These are phyloP conservation scores for Tauraco erythrolophus DNA, from an alignment of 2,113 vertebrate genomes.

Conservation along the genomic window DNA sequence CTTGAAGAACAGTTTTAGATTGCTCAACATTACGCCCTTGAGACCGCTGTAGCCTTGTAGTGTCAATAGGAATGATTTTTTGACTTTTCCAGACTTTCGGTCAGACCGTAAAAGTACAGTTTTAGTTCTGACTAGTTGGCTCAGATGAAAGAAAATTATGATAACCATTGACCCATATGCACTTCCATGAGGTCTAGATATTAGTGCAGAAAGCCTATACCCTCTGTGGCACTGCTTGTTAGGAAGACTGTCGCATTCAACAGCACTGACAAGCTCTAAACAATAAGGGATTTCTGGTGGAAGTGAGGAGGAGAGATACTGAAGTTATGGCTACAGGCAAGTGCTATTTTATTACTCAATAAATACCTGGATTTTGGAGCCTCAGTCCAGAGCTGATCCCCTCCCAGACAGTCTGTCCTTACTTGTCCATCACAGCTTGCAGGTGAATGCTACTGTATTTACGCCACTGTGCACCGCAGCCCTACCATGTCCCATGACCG, in stretches of 20 bases:
- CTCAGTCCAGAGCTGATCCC: background rate
- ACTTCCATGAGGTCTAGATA: background rate
- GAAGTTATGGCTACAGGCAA: background rate
- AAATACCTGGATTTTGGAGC: background rate
- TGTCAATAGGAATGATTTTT: background rate
- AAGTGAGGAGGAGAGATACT: background rate
- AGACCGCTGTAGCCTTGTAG: background rate
- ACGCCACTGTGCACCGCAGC: background rate
- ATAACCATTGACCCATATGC: background rate
- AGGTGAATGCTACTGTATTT: background rate
- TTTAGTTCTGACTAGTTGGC: background rate
- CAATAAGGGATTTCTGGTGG: background rate
- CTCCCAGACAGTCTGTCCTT: background rate
- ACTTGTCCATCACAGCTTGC: background rate
- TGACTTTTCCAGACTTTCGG: background rate
- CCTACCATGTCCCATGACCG: background rate
- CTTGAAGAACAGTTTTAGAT: background rate
- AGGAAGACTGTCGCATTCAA: background rate
- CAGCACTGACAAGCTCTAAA: background rate
- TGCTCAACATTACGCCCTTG: background rate
- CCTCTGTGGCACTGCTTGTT: background rate
- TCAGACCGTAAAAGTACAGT: background rate
- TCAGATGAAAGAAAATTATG: background rate
- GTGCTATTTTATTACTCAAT: background rate
- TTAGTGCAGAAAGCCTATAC: background rate